Base-by-base conservation (phyloP, 2,113 vertebrate genomes). In the Syngnathus floridae region DNA sequence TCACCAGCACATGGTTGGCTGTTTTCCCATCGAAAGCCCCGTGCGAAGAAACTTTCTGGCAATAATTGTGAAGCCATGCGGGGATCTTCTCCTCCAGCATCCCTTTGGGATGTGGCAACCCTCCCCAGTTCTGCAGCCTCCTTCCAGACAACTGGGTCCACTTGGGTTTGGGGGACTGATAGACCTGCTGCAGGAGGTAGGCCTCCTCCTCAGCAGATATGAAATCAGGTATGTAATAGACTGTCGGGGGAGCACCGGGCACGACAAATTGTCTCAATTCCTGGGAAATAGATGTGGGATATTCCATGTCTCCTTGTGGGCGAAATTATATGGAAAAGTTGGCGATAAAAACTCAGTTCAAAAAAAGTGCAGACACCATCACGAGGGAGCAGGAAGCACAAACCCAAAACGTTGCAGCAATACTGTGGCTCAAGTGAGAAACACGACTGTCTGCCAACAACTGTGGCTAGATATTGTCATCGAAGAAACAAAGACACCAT, bases 71-170 rank as follows among this genome's bases (percentile, higher is more conserved):
- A 19, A 96, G 90, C 95, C 95, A 96, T 60, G 79, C 80, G 2
- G 95, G 95, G 26, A 95, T 90, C 61, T 78, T 90, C 62, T 95
- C 94, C 5, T 78, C 79, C 7, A 96, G 75, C 94, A 95, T 95
- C 11, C 94, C 94, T 77, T 88, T 92, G 1, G 90, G 87, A 66
- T 92, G 91, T 0, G 94, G 94, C 43, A 93, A 84, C 8, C 94
- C 94, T 65, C 94, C 94, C 94, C 94, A 96, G 76, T 96, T 95
- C 82, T 96, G 94, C 10, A 96, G 88, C 73, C 92, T 87, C 66
- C 93, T 84, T 49, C 93, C 91, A 0, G 91, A 94, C 9, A 96
- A 86, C 76, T 95, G 94, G 1, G 93, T 96, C 94, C 94, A 95
- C 70, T 95, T 95, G 21, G 92, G 92, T 69, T 92, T 95, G n/a